A percentile compares a stretch with the other conserved stretches of the same genome.
Conservation (phyloP, 2,888 invertebrate species). For the Platynereis dumerilii region DNA sequence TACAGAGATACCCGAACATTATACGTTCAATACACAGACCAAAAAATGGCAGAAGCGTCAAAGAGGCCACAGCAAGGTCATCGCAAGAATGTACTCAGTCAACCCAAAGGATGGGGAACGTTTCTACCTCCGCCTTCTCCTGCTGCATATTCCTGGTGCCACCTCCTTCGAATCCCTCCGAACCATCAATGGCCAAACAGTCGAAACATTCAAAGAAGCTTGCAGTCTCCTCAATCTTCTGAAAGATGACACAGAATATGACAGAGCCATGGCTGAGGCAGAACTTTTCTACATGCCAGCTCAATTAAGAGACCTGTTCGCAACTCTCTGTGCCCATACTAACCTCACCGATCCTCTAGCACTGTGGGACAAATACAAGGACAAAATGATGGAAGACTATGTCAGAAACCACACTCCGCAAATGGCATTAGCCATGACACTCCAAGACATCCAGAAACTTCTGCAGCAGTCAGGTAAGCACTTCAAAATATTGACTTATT, state of each 20-base stretch:
- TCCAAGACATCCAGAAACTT: too few relatives aligned
- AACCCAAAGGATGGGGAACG: neutral
- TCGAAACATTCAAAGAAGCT: conserved; percentile 47
- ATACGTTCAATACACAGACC: neutral
- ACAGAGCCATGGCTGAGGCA: neutral
- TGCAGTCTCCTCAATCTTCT: conserved; percentile 49
- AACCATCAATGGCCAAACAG: conserved; percentile 44
- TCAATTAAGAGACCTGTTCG: too few relatives aligned
- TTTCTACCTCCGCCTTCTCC: conserved; percentile 27
- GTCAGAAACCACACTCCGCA: too few relatives aligned
- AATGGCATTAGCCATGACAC: too few relatives aligned
- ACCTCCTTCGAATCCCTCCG: conserved; percentile 23
- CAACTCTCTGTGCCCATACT: neutral
- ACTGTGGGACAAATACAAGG: neutral
- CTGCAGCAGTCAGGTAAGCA: too few relatives aligned
- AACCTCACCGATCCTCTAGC: neutral
- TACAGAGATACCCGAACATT: neutral
- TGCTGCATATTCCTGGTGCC: conserved; percentile 23
- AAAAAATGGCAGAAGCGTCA: neutral
- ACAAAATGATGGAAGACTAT: neutral
- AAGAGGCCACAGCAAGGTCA: neutral
- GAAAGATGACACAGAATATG: conserved; percentile 51
- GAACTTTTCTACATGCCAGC: neutral
- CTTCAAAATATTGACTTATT: too few relatives aligned
- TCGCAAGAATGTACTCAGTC: neutral